Evolutionary conservation across 2,797 vertebrate genomes (phyloP), one percentile per base, ranked within the genome.

Genomic region (Myotis pilosus): DNA sequence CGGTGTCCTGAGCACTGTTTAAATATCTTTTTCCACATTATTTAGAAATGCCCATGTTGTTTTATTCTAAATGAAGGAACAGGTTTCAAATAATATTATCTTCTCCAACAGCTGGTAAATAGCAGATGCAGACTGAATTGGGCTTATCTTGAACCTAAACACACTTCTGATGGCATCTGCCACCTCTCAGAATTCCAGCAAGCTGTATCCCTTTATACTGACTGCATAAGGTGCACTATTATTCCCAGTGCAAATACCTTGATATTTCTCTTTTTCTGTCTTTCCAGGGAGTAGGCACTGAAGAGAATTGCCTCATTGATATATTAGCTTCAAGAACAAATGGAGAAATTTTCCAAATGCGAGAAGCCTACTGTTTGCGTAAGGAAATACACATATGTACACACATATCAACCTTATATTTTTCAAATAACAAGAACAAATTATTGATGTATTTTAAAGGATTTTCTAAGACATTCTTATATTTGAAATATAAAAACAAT

Each of bases 271-370:
- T 83, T 64, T 84, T 6, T 75, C 91, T 95, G 22, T 96, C 84
- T 76, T 94, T 92, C 36, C 88, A 99, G 98, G 98, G 98, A 94
- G 92, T 13, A 87, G 98, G 98, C 74, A 98, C 95, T 71, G 98
- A 98, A 86, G 98, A 98, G 97, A 98, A 98, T 4, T 98, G 98
- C 74, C 97, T 99, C 79, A 98, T 98, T 97, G 98, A 98, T 84
- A 98, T 98, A 97, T 91, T 99, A 97, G 98, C 98, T 68, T 98
- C 98, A 66, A 98, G 98, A 98, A 98, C 98, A 97, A 98, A 98
- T 38, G 97, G 88, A 91, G 98, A 98, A 95, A 98, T 98, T 96
- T 98, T 98, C 97, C 98, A 98, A 92, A 97, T 98, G 94, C 98
- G 98, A 98, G 98, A 98, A 98, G 98, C 97, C 94, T 99, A 98